These are phyloP conservation scores for Melospiza georgiana DNA, from an alignment of 2,113 vertebrate species.

Conservation along the genomic window DNA sequence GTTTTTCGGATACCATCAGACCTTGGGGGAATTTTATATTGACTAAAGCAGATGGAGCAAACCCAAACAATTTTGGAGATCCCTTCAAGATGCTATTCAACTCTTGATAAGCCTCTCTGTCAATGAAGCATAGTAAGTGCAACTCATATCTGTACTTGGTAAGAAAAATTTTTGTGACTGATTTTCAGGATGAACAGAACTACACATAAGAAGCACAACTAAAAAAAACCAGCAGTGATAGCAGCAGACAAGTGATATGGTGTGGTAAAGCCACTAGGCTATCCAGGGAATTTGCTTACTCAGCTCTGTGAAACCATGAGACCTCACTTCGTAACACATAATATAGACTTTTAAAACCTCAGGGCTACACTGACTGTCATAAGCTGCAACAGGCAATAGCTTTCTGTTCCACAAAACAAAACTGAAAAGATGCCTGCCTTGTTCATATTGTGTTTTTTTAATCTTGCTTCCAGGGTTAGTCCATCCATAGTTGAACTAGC, in stretches of 20 bases:
- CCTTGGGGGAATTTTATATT: neutral
- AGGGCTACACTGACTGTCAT: neutral
- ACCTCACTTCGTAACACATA: neutral
- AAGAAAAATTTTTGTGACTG: neutral
- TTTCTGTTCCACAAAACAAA: slow-evolving; percentile 9
- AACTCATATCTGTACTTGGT: neutral
- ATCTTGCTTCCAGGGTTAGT: neutral
- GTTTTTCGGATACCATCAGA: slow-evolving; percentile 21
- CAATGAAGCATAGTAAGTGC: neutral
- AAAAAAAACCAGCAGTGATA: neutral
- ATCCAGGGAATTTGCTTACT: slow-evolving; percentile 41
- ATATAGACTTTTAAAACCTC: slow-evolving; percentile 44
- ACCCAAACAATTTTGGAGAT: slow-evolving; percentile 5
- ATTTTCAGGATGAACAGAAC: slow-evolving; percentile 6
- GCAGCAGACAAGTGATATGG: neutral
- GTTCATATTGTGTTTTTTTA: neutral
- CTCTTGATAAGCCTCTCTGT: neutral
- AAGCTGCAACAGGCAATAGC: neutral
- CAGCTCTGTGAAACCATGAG: slow-evolving; percentile 37
- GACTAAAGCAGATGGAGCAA: neutral
- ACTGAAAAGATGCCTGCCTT: neutral
- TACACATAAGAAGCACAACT: neutral
- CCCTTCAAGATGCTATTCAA: neutral
- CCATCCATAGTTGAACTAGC: neutral
- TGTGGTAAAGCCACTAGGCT: slow-evolving; percentile 19